These are phyloP conservation scores for Brachionus calyciflorus DNA, from an alignment of 1,140 invertebrate genomes.

Conservation along the genomic window DNA sequence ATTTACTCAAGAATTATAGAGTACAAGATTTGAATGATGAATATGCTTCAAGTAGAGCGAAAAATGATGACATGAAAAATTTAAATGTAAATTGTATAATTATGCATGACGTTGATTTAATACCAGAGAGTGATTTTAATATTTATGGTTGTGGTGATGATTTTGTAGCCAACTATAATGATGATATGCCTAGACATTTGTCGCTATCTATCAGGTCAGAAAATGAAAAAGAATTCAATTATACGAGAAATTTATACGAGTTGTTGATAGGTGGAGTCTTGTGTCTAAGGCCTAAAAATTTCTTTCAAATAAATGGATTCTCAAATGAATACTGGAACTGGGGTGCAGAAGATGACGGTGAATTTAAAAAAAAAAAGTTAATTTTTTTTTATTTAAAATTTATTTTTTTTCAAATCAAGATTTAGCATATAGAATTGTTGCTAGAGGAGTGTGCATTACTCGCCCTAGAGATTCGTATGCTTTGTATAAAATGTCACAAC, in stretches of 20 bases:
- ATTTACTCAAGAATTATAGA: not conserved
- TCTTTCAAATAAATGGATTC: slow-evolving; percentile 79
- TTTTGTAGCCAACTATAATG: slow-evolving; percentile 60
- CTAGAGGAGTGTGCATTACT: not conserved
- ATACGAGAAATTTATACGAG: slow-evolving; percentile 71
- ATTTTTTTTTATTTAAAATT: not conserved
- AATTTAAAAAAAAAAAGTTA: slow-evolving; percentile 6
- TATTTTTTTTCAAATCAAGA: not conserved
- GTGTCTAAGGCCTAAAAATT: slow-evolving; percentile 66
- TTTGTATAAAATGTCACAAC: slow-evolving; percentile 11
- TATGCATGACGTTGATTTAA: slow-evolving; percentile 38
- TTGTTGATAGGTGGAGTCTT: slow-evolving; percentile 75
- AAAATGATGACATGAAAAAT: not conserved
- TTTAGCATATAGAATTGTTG: not conserved
- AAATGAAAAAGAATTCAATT: not conserved
- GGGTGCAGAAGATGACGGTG: slow-evolving; percentile 63
- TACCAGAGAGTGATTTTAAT: slow-evolving; percentile 48
- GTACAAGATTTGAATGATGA: not conserved
- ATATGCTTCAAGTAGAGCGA: not conserved
- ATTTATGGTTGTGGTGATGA: slow-evolving; percentile 72
- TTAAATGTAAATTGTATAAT: slow-evolving; percentile 21
- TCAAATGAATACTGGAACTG: slow-evolving; percentile 81
- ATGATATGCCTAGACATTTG: slow-evolving; percentile 5
- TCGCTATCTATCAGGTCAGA: not conserved
- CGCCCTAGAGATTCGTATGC: not conserved